phyloP scores from a whole-genome alignment of 1,140 invertebrate species.

The Sitobion miscanthi region DNA sequence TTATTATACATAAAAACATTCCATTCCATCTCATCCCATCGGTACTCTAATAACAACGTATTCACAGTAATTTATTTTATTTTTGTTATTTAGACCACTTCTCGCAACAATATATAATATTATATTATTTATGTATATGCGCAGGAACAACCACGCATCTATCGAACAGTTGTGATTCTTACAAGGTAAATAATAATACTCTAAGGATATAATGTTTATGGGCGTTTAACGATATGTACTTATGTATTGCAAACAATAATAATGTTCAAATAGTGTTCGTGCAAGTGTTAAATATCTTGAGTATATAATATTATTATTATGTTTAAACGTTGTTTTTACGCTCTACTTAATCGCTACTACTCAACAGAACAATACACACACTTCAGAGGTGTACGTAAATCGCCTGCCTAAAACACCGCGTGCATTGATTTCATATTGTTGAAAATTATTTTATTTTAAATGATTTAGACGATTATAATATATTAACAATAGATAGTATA shows the following conservation, averaged over 20 bases:
- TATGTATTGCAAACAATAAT: not conserved
- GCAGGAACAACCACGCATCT: not conserved
- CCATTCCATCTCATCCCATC: not conserved
- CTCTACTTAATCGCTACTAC: not conserved
- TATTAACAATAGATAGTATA: too few relatives aligned
- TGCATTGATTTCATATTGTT: too few relatives aligned
- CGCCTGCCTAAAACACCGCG: too few relatives aligned
- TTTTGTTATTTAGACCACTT: not conserved
- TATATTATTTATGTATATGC: too few relatives aligned
- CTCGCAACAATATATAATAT: not conserved
- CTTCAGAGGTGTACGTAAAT: not conserved
- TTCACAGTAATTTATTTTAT: not conserved
- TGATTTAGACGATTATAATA: too few relatives aligned
- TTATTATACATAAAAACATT: not conserved
- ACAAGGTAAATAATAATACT: not conserved
- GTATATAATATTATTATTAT: not conserved
- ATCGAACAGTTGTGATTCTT: not conserved
- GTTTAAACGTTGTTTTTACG: not conserved
- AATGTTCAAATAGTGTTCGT: not conserved
- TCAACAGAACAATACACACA: not conserved
- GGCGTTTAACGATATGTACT: not conserved
- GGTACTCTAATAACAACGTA: not conserved
- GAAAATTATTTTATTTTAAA: too few relatives aligned
- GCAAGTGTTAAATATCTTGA: not conserved
- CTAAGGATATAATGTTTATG: not conserved